Evolutionary conservation across 1,140 invertebrate genomes (phyloP), one percentile per base, ranked within the genome.

Genomic region (Theocolax elegans): DNA sequence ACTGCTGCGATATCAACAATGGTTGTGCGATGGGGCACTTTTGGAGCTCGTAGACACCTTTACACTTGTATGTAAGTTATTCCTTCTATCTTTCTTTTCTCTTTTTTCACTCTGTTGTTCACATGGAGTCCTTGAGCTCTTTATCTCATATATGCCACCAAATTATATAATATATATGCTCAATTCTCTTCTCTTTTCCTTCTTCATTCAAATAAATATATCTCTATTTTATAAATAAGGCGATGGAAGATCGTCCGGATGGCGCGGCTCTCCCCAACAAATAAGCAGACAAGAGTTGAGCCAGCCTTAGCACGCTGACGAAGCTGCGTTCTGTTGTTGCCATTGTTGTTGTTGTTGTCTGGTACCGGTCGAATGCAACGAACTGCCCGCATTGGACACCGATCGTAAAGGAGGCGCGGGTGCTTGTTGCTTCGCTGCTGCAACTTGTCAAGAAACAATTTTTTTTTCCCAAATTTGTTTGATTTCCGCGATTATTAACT

Each of bases 381-480:
- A 76, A 53, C 78, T 75, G 67, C 74, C 79, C 19, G 80, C 75
- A 58, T 73, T 77, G 69, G 82, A 77, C 63, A 79, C 76, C 23
- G 80, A 67, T 73, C 81, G 79, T 46, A 75, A 72, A 27, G 83
- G 83, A 67, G 83, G 83, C 67, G 79, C 76, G 62, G 83, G 83
- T 71, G 83, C 83, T 73, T 83, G 83, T 75, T 84, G 83, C 60
- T 84, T 84, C 54, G 82, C 80, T 53, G 79, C 82, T 84, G 81
- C 69, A 82, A 83, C 80, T 78, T 81, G 76, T 76, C 53, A 76
- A 80, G 59, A 71, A 42, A 59, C 46, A 44, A 60, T 51, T 40
- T 25, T 51, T 62, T n/a, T 10, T 6, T 35, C 31, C 10, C 10
- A 6, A 35, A 6, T 35, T 35, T 6, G 4, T 35, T 35, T 35